Evolutionary conservation across 2,797 vertebrate genomes (phyloP), one percentile per base, ranked within the genome.

Genomic region (Gambelia wislizenii): DNA sequence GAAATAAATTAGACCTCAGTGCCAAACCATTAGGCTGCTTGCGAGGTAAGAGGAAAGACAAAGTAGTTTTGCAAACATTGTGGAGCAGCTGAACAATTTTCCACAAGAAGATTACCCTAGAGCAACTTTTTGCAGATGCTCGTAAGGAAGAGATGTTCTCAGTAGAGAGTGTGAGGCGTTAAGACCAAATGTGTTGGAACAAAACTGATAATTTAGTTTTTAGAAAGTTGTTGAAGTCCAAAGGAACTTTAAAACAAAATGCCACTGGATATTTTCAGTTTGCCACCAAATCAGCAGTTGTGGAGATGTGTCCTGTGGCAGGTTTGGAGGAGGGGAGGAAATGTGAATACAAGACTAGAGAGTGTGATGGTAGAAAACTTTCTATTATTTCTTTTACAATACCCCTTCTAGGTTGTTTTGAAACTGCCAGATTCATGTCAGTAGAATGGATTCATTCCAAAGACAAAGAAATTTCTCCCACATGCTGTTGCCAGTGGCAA

Each of bases 131-230:
- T 87, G 44, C 5, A 75, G 42, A 47, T 54, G 36, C 61, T 64
- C 70, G 84, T 2, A 85, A 82, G 77, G 10, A 72, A 49, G 14
- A n/a, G 3, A 64, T 76, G 14, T 79, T 56, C 85, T 87, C 64
- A 70, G 86, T 12, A 91, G 88, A 91, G 70, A 59, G 20, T 54
- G 52, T 30, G 64, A 90, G 0, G 1, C 39, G 6, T 61, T n/a
- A 87, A 91, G 91, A 39, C 16, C 3, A 88, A 75, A 89, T 86
- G 42, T 82, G 4, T 67, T 85, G 67, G 36, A 83, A 78, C 8
- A 87, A n/a, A 70, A 22, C 5, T 36, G 4, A 20, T 39, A 52
- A 33, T 74, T 90, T 89, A 83, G 64, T 27, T 87, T 42, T 67
- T 52, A 33, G 42, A 70, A 81, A 6, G 25, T 49, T 67, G 72